A percentile compares a stretch with the other conserved stretches of the same genome.
These are phyloP conservation scores for Enteromius trimaculatus DNA, from an alignment of 2,797 vertebrate species.

Conservation along the genomic window DNA sequence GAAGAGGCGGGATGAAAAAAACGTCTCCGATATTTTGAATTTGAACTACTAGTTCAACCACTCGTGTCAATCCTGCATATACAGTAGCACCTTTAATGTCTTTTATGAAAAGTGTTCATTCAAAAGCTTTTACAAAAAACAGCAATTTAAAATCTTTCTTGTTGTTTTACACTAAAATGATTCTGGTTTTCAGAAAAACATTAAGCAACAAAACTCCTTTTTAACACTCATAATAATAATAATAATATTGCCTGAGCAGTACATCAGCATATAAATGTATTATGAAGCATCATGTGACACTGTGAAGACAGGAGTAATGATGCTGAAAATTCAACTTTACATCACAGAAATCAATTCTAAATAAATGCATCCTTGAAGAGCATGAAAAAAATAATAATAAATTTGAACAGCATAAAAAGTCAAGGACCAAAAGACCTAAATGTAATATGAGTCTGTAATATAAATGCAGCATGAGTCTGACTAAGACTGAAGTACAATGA, in stretches of 20 bases:
- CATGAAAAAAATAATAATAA: background rate
- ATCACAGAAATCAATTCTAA: background rate
- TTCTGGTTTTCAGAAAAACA: background rate
- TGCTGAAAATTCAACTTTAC: background rate
- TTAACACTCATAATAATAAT: background rate
- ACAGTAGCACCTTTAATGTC: background rate
- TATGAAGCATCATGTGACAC: slow-evolving; percentile 1
- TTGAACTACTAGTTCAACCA: no score
- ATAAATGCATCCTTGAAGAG: background rate
- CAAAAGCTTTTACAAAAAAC: background rate
- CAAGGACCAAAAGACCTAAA: background rate
- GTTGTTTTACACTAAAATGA: background rate
- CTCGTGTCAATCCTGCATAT: no score
- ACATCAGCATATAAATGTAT: background rate
- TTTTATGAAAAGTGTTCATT: background rate
- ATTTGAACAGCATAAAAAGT: background rate
- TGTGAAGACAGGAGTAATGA: background rate
- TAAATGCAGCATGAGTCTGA: no score
- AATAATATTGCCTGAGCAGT: background rate
- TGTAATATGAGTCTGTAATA: no score
- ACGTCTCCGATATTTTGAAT: no score
- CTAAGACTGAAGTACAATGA: no score
- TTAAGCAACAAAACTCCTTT: background rate
- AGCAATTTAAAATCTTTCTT: background rate
- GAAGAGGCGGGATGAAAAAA: no score